Conservation (phyloP, 2,797 vertebrate genomes). For the Aratinga solstitialis region DNA sequence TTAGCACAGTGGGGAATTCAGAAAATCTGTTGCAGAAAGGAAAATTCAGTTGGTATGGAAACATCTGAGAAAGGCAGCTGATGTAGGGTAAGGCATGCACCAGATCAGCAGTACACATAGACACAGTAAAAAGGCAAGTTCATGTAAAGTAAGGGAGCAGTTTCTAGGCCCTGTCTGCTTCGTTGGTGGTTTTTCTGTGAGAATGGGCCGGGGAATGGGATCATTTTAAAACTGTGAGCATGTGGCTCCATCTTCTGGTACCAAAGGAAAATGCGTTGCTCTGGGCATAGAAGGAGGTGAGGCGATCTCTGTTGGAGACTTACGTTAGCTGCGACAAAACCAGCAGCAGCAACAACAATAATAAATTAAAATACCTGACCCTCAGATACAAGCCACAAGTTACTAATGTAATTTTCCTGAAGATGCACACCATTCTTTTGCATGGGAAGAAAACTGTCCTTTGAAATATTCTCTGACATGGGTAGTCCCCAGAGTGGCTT, state of each 20-base stretch:
- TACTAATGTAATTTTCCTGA: background rate
- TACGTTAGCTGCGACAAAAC: background rate
- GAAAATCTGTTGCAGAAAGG: slow-evolving; percentile 3
- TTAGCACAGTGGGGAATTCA: background rate
- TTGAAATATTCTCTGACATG: background rate
- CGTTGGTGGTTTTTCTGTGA: background rate
- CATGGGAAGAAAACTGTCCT: background rate
- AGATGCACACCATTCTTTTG: background rate
- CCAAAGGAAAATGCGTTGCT: background rate
- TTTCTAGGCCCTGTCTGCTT: background rate
- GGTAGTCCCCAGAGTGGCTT: background rate
- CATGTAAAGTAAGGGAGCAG: slow-evolving; percentile 33
- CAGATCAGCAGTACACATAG: background rate
- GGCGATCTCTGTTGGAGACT: background rate
- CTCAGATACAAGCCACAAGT: background rate
- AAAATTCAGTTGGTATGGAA: slow-evolving; percentile 42
- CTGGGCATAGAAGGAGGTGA: background rate
- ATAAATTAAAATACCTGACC: background rate
- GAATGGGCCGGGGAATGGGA: background rate
- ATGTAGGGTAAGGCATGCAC: background rate
- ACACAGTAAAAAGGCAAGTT: background rate
- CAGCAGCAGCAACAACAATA: background rate
- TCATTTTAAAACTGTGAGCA: slow-evolving; percentile 10
- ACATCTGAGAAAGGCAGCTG: slow-evolving; percentile 21
- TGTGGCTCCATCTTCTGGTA: slow-evolving; percentile 61